Base-by-base conservation (phyloP, 2,113 vertebrate species). In the Steatornis caripensis region DNA sequence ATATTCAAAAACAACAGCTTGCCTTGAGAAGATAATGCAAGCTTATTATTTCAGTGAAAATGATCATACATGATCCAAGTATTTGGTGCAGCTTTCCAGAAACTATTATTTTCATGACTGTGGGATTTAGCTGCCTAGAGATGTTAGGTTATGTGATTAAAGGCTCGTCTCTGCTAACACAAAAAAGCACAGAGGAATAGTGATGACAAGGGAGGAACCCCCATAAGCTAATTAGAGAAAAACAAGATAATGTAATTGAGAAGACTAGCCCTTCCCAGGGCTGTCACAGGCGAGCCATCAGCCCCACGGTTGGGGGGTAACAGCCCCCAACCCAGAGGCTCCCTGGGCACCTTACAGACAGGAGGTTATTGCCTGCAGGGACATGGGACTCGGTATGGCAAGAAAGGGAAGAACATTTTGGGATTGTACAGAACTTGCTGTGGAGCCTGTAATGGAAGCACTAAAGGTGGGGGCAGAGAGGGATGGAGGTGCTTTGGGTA, bases 301-400 rank as follows among this genome's bases (percentile, higher is more conserved):
- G 29, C 10, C 27, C 57, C 53, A 15, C 12, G 15, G 39, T 22
- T 36, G 68, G 32, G 34, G 18, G 26, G 11, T 36, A 65, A 39
- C 45, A 61, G 15, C 23, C 41, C 16, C n/a, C 3, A 1, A 12
- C 8, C 0, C 0, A 65, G 30, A 51, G 12, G 16, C 4, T 74
- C 27, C 7, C 37, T 43, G 19, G 8, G 81, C 21, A 27, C 43
- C 41, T 81, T 43, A 55, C 34, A 62, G 55, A 32, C 37, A 15
- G 4, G 27, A 15, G 9, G 1, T 34, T 55, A 16, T 11, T 54
- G 24, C 26, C 34, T 60, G 2, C 0, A 0, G 60, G 14, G 12
- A 1, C 30, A 18, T 23, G 19, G 36, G 21, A 29, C 17, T 66
- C 32, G 8, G 15, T 11, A 13, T 32, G 20, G 60, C 27, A 84